Evolutionary conservation across 2,888 invertebrate species (phyloP), one percentile per base, ranked within the genome.

Genomic region (Venusia cambrica): DNA sequence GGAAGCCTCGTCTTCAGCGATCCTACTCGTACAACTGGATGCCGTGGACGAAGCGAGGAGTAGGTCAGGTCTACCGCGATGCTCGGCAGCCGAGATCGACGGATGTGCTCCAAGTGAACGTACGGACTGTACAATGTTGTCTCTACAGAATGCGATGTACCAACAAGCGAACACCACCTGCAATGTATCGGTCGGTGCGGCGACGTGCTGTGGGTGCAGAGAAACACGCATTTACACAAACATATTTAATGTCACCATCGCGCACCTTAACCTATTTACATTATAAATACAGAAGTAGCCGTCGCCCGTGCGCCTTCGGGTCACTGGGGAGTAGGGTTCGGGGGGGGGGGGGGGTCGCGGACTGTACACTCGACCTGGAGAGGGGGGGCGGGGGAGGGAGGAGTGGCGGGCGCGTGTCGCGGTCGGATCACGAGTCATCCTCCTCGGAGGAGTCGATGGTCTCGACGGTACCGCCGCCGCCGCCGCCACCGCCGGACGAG

Each of bases 241-340:
- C 73, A 73, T 64, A 62, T 81, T 84, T 81, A 80, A 79, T 83
- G 70, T 72, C 72, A 79, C 81, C 81, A 73, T 60, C 69, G 66
- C 64, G 73, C 78, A 77, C 73, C 83, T 84, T 73, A 69, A 65
- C 69, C 80, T 85, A 85, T 84, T 83, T 85, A 84, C 84, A 84
- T 63, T 72, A 83, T 84, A 83, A 81, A 84, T 84, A 83, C 70
- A 76, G 55, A 47, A 46, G 38, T 35, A 43, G 42, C 24, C 21
- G 17, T n/a, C 44, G 44, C 14, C 30, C 11, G 41, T 26, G 27
- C 32, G n/a, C 14, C 6, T 17, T 8, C 7, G 28, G 22, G 26
- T 9, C 17, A 13, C 17, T 24, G 35, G 33, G 33, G 21, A 41
- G n/a, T n/a, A n/a, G n/a, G n/a, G n/a, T n/a, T n/a, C n/a, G n/a